Base-by-base conservation (phyloP, 37 sponge, comb jelly and placozoan species). In the Lycopodina hypogea region DNA sequence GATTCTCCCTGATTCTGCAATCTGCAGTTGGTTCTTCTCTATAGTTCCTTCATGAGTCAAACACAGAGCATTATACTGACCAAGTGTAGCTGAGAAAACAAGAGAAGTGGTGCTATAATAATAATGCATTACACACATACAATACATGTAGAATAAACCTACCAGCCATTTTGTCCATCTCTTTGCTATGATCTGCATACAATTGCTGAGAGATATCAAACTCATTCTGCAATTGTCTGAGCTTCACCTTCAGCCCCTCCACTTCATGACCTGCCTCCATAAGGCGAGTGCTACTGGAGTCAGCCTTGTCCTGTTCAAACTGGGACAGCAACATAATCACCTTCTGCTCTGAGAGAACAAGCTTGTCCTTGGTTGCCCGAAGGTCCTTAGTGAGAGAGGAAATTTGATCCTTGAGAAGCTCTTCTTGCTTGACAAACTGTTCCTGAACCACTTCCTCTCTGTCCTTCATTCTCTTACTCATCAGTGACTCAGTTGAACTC, bases 91-190 rank as follows among this genome's bases (percentile, higher is more conserved):
- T 87, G 67, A 4, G 68, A 24, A 23, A 52, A 2, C 3, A 7
- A 17, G 11, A 36, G 53, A 55, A 73, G 74, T 32, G 6, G 19
- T 6, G 29, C 37, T 67, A 15, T 36, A 67, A 67, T 7, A 36
- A 18, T 67, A 36, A n/a, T 24, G 19, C 28, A 62, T 24, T 26
- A 24, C 29, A 23, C 11, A 24, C 29, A 26, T 9, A n/a, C 9
- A 11, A n/a, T n/a, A n/a, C n/a, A n/a, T n/a, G n/a, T n/a, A n/a
- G 7, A 15, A 3, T 67, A 51, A 22, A 73, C 42, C 48, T 73
- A 91, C 91, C 76, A 24, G 87, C 76, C 76, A 83, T 56, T 50
- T 22, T 42, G 21, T 71, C 56, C 79, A 91, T 38, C 30, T 91
- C 91, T 33, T 66, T 22, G 18, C 61, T 42, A 79, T 92, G 88